Percentiles rank a stretch among this genome's conserved stretches.
phyloP scores from a whole-genome alignment of 2,113 vertebrate genomes.

The Clarias gariepinus region DNA sequence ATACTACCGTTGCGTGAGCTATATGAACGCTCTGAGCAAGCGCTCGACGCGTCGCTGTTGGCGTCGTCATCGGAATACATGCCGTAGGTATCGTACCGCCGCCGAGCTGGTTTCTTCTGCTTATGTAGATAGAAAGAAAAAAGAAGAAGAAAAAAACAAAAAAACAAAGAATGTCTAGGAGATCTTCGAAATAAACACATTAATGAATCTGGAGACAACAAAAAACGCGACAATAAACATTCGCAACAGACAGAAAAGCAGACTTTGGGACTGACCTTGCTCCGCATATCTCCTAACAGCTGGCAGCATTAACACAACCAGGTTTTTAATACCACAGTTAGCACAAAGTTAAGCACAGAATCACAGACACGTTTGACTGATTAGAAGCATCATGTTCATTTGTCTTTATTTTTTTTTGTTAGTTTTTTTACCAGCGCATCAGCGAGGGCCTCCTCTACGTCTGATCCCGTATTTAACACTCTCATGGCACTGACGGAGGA shows the following conservation, averaged over 20 bases:
- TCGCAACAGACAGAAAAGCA: slow-evolving; percentile 15
- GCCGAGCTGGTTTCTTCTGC: slow-evolving; percentile 91
- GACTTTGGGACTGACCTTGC: slow-evolving; percentile 85
- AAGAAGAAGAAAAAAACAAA: not conserved
- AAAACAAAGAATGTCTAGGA: not conserved
- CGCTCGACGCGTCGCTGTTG: slow-evolving; percentile 95
- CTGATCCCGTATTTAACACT: slow-evolving; percentile 93
- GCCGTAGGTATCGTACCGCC: slow-evolving; percentile 87
- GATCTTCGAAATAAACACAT: not conserved
- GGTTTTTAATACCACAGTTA: slow-evolving; percentile 61
- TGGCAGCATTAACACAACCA: slow-evolving; percentile 86
- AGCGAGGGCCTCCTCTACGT: slow-evolving; percentile 94
- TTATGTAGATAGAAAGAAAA: not conserved
- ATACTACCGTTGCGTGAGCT: slow-evolving; percentile 94
- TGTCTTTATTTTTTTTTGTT: not conserved
- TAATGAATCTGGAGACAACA: not conserved
- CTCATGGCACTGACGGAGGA: slow-evolving; percentile 96
- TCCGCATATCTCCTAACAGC: slow-evolving; percentile 98
- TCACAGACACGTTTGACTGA: not conserved
- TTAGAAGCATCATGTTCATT: not conserved
- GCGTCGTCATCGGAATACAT: slow-evolving; percentile 97
- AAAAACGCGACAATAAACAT: not conserved
- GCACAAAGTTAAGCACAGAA: slow-evolving; percentile 44
- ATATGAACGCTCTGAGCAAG: slow-evolving; percentile 92
- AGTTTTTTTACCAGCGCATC: slow-evolving; percentile 85